Conservation (phyloP, 30 jellyfish, hydroid and myxozoan genomes). For the Mastigias papua region DNA sequence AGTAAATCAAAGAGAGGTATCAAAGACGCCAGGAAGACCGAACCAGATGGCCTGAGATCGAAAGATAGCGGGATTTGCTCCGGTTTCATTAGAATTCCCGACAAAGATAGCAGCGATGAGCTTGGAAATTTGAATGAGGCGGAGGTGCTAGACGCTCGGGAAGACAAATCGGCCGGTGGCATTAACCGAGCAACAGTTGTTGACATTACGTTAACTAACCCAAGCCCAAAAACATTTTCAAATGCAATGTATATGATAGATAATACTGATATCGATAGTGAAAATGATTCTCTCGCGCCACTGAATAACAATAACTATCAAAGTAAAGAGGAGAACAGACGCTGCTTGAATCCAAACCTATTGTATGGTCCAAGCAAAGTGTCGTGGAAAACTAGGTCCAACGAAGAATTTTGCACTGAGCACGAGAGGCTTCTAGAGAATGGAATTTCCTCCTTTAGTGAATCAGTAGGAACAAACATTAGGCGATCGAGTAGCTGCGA, state of each 20-base stretch:
- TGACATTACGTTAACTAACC: background rate
- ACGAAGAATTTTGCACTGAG: conserved; percentile 41
- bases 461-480: background rate
- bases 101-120: background rate
- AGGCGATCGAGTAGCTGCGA: conserved; percentile 60
- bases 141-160: background rate
- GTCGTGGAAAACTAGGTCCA: conserved; percentile 43
- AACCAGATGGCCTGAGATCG: background rate
- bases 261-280: background rate
- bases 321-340: background rate
- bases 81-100: background rate
- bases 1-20: background rate
- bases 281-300: background rate
- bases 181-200: background rate
- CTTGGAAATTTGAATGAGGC: background rate
- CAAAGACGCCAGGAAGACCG: background rate
- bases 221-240: conserved; percentile 41
- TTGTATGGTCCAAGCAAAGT: background rate
- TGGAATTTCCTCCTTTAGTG: background rate
- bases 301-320: background rate
- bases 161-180: background rate
- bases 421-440: background rate
- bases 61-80: conserved; percentile 9
- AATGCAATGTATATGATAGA: conserved; percentile 16
- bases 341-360: background rate